Evolutionary conservation across 2,888 invertebrate species (phyloP).

Genomic region (Busseola fusca): DNA sequence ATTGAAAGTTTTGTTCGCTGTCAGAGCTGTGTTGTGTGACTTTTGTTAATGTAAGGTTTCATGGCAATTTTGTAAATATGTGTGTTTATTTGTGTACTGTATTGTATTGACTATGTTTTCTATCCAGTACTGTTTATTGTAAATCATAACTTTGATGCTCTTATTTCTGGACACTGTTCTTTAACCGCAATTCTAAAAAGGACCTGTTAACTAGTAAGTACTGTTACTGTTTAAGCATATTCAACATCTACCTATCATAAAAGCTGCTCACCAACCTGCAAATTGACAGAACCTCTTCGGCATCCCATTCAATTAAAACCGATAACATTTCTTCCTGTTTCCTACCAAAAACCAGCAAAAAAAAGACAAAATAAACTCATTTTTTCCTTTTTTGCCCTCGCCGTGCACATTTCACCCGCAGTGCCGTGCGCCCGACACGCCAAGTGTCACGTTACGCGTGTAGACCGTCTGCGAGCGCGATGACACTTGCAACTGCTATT

Average conservation of each 20-base stretch:
- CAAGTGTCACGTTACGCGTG: slow-evolving; percentile 69
- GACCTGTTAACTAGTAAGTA: background rate
- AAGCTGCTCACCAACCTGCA: too few species aligned
- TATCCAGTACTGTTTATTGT: background rate
- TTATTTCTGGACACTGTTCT: background rate
- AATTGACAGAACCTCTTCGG: background rate
- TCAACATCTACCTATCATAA: background rate
- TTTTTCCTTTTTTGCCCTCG: slow-evolving; percentile 29
- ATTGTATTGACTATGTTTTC: background rate
- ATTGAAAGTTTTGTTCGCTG: slow-evolving; percentile 5
- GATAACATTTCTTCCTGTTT: too few species aligned
- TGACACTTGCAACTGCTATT: slow-evolving; percentile 73
- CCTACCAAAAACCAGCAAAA: slow-evolving; percentile 2
- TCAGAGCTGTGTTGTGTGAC: background rate
- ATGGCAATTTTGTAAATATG: background rate
- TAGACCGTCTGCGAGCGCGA: slow-evolving; percentile 66
- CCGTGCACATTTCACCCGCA: slow-evolving; percentile 38
- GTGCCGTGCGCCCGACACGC: slow-evolving; percentile 61
- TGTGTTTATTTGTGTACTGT: background rate
- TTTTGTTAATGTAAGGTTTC: background rate
- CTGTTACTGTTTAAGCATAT: background rate
- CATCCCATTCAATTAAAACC: background rate
- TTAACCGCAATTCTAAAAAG: background rate
- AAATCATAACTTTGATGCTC: background rate
- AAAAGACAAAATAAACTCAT: background rate